phyloP scores from a whole-genome alignment of 2,797 vertebrate genomes.

The Sebastiscus tertius region DNA sequence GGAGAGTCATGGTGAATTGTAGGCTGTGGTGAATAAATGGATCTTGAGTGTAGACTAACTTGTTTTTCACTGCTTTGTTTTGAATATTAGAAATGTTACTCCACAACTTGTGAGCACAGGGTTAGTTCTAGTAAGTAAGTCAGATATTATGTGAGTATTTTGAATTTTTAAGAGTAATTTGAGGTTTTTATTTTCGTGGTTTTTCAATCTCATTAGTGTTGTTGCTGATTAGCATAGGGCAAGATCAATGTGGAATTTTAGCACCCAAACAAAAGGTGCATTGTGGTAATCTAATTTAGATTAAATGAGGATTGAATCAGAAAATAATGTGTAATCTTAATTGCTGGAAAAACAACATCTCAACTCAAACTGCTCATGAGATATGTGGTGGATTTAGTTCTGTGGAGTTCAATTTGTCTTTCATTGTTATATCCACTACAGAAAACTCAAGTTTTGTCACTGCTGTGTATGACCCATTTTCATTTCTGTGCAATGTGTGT shows the following conservation, averaged over 20 bases:
- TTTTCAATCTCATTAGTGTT: slow-evolving; percentile 17
- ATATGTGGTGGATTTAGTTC: not conserved
- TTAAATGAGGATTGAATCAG: not conserved
- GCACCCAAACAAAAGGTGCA: slow-evolving; percentile 11
- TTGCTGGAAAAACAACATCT: not conserved
- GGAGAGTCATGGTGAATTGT: slow-evolving; percentile 40
- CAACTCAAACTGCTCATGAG: not conserved
- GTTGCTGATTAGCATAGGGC: slow-evolving; percentile 5
- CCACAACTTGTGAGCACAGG: slow-evolving; percentile 5
- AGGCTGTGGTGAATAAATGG: slow-evolving; percentile 48
- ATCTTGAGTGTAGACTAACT: slow-evolving; percentile 23
- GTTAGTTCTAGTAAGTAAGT: slow-evolving; percentile 17
- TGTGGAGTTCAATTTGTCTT: not conserved
- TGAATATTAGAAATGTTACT: slow-evolving; percentile 12
- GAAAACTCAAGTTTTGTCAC: not conserved
- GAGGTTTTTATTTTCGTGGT: not conserved
- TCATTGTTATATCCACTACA: not conserved
- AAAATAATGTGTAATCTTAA: slow-evolving; percentile 1
- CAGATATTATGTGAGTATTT: not conserved
- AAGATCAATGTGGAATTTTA: slow-evolving; percentile 7
- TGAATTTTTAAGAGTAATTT: slow-evolving; percentile 9
- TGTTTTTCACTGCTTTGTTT: slow-evolving; percentile 36
- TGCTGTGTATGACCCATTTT: not conserved
- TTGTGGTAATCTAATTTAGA: not conserved
- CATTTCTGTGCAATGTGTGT: not conserved